A percentile compares a stretch with the other conserved stretches of the same genome.
Conservation (phyloP, 2,113 vertebrate genomes). For the Spizaetus ornatus region DNA sequence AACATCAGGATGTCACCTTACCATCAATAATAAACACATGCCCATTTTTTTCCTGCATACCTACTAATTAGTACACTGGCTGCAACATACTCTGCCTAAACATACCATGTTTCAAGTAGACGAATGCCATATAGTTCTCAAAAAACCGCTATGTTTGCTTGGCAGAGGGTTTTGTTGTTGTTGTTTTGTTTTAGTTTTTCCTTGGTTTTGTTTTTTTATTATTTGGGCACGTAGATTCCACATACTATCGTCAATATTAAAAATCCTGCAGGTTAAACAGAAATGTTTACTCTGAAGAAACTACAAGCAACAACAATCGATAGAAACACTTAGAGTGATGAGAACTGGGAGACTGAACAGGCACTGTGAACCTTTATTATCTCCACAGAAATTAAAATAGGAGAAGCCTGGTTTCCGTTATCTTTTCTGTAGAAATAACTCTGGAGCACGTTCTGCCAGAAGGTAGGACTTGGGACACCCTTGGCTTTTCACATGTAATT, state of each 20-base stretch:
- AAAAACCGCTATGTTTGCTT: background rate
- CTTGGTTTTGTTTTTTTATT: background rate
- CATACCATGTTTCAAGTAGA: background rate
- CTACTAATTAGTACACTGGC: background rate
- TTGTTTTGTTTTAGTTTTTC: background rate
- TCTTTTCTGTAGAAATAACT: background rate
- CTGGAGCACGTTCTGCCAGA: background rate
- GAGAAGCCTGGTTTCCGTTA: background rate
- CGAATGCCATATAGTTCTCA: background rate
- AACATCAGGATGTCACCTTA: background rate
- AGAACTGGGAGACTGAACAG: background rate
- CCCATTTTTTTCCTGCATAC: background rate
- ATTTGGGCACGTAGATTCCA: background rate
- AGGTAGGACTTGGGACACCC: background rate
- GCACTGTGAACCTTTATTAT: background rate
- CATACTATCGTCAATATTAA: background rate
- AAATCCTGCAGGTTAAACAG: background rate
- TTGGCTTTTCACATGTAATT: background rate
- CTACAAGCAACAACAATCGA: background rate
- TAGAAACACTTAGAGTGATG: background rate
- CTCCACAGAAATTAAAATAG: background rate
- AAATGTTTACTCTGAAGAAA: background rate
- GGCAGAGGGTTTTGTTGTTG: background rate
- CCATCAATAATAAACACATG: background rate
- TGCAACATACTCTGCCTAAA: background rate